Conservation (phyloP, 1,140 invertebrate species). For the Matsumurasca onukii region DNA sequence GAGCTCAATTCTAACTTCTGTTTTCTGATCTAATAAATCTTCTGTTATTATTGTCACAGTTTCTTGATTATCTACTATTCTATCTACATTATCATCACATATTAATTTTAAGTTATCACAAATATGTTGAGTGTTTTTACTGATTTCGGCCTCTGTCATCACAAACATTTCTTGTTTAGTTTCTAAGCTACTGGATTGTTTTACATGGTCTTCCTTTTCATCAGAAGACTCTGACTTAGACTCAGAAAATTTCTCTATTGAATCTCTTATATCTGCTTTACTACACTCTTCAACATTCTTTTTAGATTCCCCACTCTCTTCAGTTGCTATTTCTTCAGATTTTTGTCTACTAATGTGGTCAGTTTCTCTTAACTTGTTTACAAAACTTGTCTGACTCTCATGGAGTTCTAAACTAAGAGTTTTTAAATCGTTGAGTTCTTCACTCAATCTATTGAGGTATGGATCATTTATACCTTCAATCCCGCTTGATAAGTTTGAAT, state of each 20-base stretch:
- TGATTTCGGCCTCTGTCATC: not conserved
- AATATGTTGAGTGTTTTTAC: not conserved
- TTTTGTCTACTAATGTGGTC: not conserved
- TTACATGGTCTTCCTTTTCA: too few species aligned
- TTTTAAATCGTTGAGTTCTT: slow-evolving; percentile 56
- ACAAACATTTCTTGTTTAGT: not conserved
- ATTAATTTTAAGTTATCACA: slow-evolving; percentile 19
- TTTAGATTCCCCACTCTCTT: too few species aligned
- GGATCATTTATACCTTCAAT: slow-evolving; percentile 58
- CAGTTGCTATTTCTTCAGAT: not conserved
- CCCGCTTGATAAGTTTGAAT: slow-evolving; percentile 39
- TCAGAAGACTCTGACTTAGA: too few species aligned
- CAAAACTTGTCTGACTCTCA: slow-evolving; percentile 43
- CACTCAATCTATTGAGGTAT: slow-evolving; percentile 56
- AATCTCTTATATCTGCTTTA: too few species aligned
- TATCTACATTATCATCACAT: slow-evolving; percentile 23
- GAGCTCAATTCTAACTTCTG: slow-evolving; percentile 30
- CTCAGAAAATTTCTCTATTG: too few species aligned
- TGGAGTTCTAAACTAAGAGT: slow-evolving; percentile 58
- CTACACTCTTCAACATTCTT: too few species aligned
- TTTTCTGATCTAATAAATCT: slow-evolving; percentile 28
- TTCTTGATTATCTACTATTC: slow-evolving; percentile 28
- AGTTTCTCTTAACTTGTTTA: slow-evolving; percentile 26
- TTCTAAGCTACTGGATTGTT: slow-evolving; percentile 20
- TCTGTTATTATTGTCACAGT: slow-evolving; percentile 29